Evolutionary conservation across 2,113 vertebrate species (phyloP), one percentile per base, ranked within the genome.

Genomic region (Uria aalge): DNA sequence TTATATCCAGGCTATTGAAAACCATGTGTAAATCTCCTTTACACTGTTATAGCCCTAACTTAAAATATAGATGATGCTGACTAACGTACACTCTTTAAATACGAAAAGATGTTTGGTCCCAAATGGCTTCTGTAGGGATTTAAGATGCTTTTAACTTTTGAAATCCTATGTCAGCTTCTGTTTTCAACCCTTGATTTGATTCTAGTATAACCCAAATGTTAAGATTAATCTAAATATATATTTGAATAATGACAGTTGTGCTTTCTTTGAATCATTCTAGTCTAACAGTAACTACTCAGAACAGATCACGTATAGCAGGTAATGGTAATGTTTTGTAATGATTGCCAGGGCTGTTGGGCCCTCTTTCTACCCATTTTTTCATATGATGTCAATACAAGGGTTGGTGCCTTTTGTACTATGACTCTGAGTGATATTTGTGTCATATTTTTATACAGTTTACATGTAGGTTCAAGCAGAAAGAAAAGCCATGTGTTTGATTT

Each of bases 51-150:
- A 95, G 40, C 14, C 16, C 27, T 34, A 52, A 75, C 52, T 90
- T 97, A 91, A 97, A 98, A 96, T 96, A 96, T 73, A 95, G 59
- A 94, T 96, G 67, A 62, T 94, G n/a, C 45, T 93, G 64, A 96
- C 53, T 96, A 94, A 75, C 17, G 2, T 59, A 73, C 48, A 30
- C 27, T 75, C 30, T 80, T 95, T 64, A 92, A 95, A 97, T 72
- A 95, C 26, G 53, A 96, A 95, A 52, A 94, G 59, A 84, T 41
- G 78, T 86, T 91, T 7, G 15, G 74, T 96, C 91, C 80, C 79
- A 93, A 60, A 56, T 60, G 36, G 15, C 18, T 52, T 85, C 59
- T 80, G 21, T 24, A 60, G 50, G 50, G 34, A 88, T 87, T 96
- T 96, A 88, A 94, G 38, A 94, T 82, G 41, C 17, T 97, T 96